Evolutionary conservation across 1,140 invertebrate species (phyloP).

Genomic region (Drosophila micromelanica): DNA sequence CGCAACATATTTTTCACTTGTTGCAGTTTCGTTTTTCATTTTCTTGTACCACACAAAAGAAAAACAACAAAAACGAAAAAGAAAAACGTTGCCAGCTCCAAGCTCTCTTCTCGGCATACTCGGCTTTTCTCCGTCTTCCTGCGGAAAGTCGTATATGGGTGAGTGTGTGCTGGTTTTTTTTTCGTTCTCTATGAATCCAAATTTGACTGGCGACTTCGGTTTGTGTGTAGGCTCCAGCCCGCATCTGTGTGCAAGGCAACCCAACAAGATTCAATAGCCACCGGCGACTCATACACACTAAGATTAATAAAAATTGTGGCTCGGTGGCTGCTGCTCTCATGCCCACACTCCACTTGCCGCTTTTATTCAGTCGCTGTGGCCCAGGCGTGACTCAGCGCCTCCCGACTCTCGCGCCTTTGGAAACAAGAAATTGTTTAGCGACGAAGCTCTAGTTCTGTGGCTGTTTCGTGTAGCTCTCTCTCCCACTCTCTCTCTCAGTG

Average conservation of each 20-base stretch:
- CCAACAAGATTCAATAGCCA: slow-evolving; percentile 76
- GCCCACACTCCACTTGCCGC: slow-evolving; percentile 37
- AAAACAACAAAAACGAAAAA: not conserved
- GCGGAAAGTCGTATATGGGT: slow-evolving; percentile 2
- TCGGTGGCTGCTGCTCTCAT: slow-evolving; percentile 41
- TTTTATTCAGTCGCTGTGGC: slow-evolving; percentile 45
- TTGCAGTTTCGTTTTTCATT: slow-evolving; percentile 83
- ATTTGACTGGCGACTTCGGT: slow-evolving; percentile 10
- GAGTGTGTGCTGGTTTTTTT: not conserved
- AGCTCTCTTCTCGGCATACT: slow-evolving; percentile 25
- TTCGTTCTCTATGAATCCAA: slow-evolving; percentile 18
- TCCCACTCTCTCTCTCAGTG: slow-evolving; percentile 6
- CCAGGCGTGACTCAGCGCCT: slow-evolving; percentile 41
- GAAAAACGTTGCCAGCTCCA: slow-evolving; percentile 1
- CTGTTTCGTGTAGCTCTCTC: slow-evolving; percentile 9
- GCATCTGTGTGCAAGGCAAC: slow-evolving; percentile 43
- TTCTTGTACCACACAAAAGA: slow-evolving; percentile 56
- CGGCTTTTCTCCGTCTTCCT: slow-evolving; percentile 25
- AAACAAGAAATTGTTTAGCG: slow-evolving; percentile 65
- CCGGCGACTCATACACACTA: slow-evolving; percentile 66
- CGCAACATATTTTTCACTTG: slow-evolving; percentile 82
- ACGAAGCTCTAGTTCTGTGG: slow-evolving; percentile 29
- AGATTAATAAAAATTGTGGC: slow-evolving; percentile 57
- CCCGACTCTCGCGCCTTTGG: slow-evolving; percentile 30
- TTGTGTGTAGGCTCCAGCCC: slow-evolving; percentile 27